Conservation (phyloP, 1,140 invertebrate species). For the Lithobius niger region DNA sequence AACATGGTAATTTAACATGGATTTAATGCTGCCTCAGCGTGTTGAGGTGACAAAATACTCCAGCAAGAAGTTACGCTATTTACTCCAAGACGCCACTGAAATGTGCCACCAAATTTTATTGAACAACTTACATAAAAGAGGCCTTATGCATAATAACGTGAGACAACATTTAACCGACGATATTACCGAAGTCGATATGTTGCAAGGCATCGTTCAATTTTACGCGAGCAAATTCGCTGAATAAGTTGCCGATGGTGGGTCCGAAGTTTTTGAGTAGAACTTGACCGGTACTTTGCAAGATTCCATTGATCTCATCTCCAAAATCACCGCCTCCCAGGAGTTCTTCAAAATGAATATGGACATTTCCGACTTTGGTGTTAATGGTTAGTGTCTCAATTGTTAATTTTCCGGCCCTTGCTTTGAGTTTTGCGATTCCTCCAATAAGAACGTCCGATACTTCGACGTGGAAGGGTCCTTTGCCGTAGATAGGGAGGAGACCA, state of each 20-base stretch:
- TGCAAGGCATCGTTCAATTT: background rate
- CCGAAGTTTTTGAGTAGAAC: background rate
- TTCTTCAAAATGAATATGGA: background rate
- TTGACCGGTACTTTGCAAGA: background rate
- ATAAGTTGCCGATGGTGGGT: background rate
- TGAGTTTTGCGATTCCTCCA: background rate
- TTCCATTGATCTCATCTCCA: background rate
- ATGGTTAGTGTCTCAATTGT: background rate
- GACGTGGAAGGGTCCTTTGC: background rate
- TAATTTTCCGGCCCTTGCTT: background rate
- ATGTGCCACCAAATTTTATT: too few relatives aligned
- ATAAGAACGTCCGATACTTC: background rate
- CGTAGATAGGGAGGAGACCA: background rate
- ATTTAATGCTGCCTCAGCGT: too few relatives aligned
- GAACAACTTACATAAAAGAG: too few relatives aligned
- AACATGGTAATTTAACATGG: too few relatives aligned
- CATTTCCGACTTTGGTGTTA: background rate
- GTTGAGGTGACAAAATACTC: too few relatives aligned
- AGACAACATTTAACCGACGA: conserved; percentile 3
- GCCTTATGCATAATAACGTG: too few relatives aligned
- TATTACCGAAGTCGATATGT: background rate
- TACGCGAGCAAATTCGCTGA: background rate
- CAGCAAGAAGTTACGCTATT: too few relatives aligned
- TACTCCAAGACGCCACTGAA: too few relatives aligned
- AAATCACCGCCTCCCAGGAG: background rate